Evolutionary conservation across 2,113 vertebrate genomes (phyloP).

Genomic region (Solea solea): DNA sequence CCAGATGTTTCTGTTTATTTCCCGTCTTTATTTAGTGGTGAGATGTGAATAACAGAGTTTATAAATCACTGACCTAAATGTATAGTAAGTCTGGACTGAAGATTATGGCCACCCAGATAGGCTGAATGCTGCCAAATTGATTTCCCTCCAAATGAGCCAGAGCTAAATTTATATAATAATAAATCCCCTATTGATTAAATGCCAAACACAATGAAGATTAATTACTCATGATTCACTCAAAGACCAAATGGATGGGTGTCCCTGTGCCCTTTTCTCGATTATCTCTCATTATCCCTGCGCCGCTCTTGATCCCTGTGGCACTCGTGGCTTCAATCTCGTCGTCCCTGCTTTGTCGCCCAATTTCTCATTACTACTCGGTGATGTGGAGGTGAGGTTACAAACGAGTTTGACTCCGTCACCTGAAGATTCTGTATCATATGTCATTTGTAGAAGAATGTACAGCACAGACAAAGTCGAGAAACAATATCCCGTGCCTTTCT

Average conservation of each 20-base stretch:
- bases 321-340: slow-evolving; percentile 42
- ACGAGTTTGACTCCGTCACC: neutral
- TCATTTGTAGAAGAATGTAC: neutral
- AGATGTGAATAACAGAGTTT: no score
- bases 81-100: slow-evolving; percentile 32
- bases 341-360: slow-evolving; percentile 19
- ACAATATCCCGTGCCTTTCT: neutral
- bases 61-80: neutral
- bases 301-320: slow-evolving; percentile 42
- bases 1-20: no score
- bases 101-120: slow-evolving; percentile 60
- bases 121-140: slow-evolving; percentile 72
- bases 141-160: slow-evolving; percentile 71
- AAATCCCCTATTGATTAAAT: slow-evolving; percentile 75
- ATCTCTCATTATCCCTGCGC: slow-evolving; percentile 61
- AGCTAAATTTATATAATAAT: slow-evolving; percentile 53
- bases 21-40: no score
- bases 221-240: slow-evolving; percentile 70
- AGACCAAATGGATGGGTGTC: slow-evolving; percentile 56
- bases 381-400: slow-evolving; percentile 7
- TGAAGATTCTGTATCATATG: neutral
- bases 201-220: slow-evolving; percentile 76
- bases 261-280: slow-evolving; percentile 59
- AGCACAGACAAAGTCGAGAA: neutral
- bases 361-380: slow-evolving; percentile 35